Conservation (phyloP, 2,113 vertebrate genomes). For the Nematolebias whitei region DNA sequence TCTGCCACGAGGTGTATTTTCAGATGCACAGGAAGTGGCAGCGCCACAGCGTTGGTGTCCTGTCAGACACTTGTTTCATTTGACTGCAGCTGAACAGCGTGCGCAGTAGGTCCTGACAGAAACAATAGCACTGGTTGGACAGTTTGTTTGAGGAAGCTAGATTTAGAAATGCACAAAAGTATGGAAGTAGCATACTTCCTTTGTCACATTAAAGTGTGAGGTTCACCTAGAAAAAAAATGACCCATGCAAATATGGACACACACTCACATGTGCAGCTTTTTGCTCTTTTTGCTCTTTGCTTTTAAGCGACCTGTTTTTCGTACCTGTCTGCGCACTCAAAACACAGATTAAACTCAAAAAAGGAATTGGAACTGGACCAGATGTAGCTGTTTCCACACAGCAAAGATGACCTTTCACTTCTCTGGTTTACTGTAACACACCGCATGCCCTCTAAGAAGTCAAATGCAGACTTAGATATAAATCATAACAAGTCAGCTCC, state of each 20-base stretch:
- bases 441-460: constrained; percentile 1
- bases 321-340: not conserved
- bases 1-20: constrained; percentile 63
- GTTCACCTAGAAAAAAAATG: constrained; percentile 12
- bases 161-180: constrained; percentile 49
- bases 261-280: not conserved
- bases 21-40: constrained; percentile 67
- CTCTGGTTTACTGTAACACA: constrained; percentile 37
- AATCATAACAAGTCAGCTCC: constrained; percentile 42
- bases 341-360: not conserved
- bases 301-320: not conserved
- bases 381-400: constrained; percentile 1
- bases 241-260: not conserved
- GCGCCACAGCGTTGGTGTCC: constrained; percentile 53
- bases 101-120: not conserved
- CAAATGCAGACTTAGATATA: constrained; percentile 16
- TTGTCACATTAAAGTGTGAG: constrained; percentile 27
- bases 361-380: constrained; percentile 47
- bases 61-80: constrained; percentile 48
- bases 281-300: not conserved
- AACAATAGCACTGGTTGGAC: constrained; percentile 30
- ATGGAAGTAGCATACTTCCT: constrained; percentile 46
- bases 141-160: constrained; percentile 59
- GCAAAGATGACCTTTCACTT: constrained; percentile 19
- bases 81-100: constrained; percentile 6